Conservation (phyloP, 2,113 vertebrate species). For the Xyrauchen texanus region DNA sequence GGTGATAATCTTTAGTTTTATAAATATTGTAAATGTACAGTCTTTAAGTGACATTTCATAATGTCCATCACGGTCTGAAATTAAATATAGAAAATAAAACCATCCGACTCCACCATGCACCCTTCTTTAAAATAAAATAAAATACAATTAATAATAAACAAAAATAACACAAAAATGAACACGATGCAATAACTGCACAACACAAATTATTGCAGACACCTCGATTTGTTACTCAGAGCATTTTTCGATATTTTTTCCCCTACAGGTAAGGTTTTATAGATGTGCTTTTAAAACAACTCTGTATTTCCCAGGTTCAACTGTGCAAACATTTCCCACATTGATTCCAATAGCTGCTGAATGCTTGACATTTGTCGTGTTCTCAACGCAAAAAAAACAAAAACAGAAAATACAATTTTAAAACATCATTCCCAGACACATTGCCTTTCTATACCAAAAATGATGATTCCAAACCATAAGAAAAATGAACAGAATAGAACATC, state of each 20-base stretch:
- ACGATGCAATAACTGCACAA: constrained; percentile 61
- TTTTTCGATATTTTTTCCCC: constrained; percentile 43
- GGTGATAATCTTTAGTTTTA: constrained; percentile 84
- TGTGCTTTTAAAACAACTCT: constrained; percentile 67
- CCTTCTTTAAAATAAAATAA: constrained; percentile 13
- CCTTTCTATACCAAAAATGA: constrained; percentile 66
- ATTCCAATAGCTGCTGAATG: constrained; percentile 72
- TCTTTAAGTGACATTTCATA: constrained; percentile 69
- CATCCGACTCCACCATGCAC: constrained; percentile 45
- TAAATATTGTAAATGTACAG: constrained; percentile 85
- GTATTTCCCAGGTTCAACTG: constrained; percentile 60
- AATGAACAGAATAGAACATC: constrained; percentile 45
- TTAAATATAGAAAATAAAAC: constrained; percentile 73
- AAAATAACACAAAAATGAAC: constrained; percentile 73
- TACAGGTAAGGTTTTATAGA: constrained; percentile 48
- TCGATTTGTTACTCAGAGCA: constrained; percentile 30
- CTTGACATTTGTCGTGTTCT: constrained; percentile 64
- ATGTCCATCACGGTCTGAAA: constrained; percentile 71
- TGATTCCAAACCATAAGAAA: constrained; percentile 60
- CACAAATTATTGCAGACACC: constrained; percentile 58
- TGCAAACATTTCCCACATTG: constrained; percentile 75
- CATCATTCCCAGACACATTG: constrained; percentile 56
- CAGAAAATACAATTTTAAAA: constrained; percentile 47
- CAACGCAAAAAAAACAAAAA: constrained; percentile 46
- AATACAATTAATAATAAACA: background rate